These are phyloP conservation scores for Porites lutea DNA, from an alignment of 64 coral and sea anemone genomes.

Conservation along the genomic window DNA sequence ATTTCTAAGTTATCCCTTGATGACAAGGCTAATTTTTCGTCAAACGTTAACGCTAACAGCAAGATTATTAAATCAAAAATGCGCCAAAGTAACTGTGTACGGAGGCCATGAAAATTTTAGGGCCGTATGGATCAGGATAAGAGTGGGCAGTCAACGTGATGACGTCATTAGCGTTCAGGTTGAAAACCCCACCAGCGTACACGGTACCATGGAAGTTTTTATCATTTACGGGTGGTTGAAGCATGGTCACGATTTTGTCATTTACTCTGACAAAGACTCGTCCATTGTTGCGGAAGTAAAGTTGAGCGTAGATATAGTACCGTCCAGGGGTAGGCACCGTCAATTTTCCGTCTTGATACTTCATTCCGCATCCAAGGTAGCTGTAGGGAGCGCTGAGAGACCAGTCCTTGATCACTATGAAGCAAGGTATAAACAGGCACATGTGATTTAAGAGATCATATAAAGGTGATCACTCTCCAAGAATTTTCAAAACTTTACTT, in stretches of 20 bases:
- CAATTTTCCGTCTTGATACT: background rate
- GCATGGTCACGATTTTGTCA: background rate
- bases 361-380: slow-evolving; percentile 16
- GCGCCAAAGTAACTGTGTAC: slow-evolving; percentile 16
- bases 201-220: too few species aligned
- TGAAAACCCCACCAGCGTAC: slow-evolving; percentile 1
- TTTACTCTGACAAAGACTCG: background rate
- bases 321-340: background rate
- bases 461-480: too few species aligned
- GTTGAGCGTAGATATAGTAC: slow-evolving; percentile 25
- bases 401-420: background rate
- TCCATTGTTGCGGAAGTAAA: background rate
- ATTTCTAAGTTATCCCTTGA: too few species aligned
- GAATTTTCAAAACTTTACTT: too few species aligned
- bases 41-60: too few species aligned
- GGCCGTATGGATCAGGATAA: too few species aligned
- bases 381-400: background rate
- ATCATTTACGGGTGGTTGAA: background rate
- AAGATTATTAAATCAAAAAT: background rate
- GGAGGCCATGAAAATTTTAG: background rate
- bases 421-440: background rate
- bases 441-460: too few species aligned
- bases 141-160: background rate
- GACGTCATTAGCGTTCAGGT: slow-evolving; percentile 3
- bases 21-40: too few species aligned